Evolutionary conservation across 2,797 vertebrate species (phyloP), one percentile per base, ranked within the genome.

Genomic region (Ibycter americanus): DNA sequence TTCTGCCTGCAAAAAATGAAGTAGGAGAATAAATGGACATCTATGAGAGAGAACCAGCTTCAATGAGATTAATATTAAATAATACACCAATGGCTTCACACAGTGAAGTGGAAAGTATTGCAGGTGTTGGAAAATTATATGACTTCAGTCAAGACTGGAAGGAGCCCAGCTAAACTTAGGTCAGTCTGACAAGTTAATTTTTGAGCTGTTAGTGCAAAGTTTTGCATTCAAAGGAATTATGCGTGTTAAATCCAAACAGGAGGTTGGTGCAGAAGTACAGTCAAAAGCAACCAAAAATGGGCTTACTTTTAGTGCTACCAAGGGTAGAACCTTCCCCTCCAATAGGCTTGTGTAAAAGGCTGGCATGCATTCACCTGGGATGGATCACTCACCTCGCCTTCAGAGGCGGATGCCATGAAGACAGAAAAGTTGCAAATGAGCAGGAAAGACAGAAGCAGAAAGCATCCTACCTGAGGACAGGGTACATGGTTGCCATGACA

Each of bases 151-250:
- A 82, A 73, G 86, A 84, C 72, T 91, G 70, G 83, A 90, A 94
- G 38, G 42, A 93, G 49, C 51, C 38, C 81, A 94, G 55, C 27
- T 79, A 68, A 89, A 51, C 77, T 78, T 61, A 49, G 82, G 63
- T 78, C 88, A 90, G 73, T 11, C 92, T 87, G 88, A 93, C 62
- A 73, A 93, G 62, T 19, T 21, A 63, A 72, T 87, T 77, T 93
- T 89, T 65, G 31, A 93, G 27, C 63, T 72, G 21, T 15, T 90
- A 92, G 40, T 70, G 46, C 36, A n/a, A 73, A 74, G 58, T 68
- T 86, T 85, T 93, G n/a, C 42, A 47, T 58, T 79, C 46, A 47
- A 51, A 76, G 46, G 15, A 90, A 82, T 66, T 65, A 65, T 6
- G 4, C 51, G 62, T 63, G 15, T 34, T 59, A 25, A 77, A 70